Conservation (phyloP, 2,113 vertebrate genomes). For the Craseonycteris thonglongyai region DNA sequence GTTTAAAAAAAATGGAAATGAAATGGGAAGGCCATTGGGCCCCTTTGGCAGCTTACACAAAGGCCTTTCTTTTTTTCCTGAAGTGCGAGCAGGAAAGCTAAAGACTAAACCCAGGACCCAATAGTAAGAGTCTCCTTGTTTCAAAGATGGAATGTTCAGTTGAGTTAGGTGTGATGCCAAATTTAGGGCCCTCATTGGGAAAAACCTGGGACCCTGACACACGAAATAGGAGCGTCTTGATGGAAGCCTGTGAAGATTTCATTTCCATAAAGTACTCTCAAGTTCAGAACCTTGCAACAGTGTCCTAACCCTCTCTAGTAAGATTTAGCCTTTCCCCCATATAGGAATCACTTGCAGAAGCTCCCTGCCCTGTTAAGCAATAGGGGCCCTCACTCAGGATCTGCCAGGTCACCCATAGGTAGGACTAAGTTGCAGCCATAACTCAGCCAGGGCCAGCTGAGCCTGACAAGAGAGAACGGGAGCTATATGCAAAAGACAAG, state of each 20-base stretch:
- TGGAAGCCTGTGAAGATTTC: background rate
- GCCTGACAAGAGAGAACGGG: background rate
- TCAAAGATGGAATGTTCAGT: background rate
- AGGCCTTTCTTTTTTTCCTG: background rate
- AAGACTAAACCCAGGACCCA: background rate
- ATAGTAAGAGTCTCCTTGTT: background rate
- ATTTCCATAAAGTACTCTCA: background rate
- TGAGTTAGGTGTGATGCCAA: background rate
- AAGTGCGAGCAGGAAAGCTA: background rate
- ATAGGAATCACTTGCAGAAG: background rate
- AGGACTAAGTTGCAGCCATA: background rate
- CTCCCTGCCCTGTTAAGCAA: background rate
- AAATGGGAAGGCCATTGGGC: background rate
- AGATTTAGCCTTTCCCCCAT: background rate
- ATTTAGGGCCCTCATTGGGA: background rate
- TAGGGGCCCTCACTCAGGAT: background rate
- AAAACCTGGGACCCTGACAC: background rate
- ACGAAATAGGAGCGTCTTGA: background rate
- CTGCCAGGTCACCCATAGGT: background rate
- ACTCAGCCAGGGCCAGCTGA: background rate
- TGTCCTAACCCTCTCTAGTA: background rate
- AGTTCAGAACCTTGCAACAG: background rate
- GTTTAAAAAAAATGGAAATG: background rate
- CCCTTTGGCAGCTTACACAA: background rate
- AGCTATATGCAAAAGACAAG: background rate